These are phyloP conservation scores for Drosophila kohkoa DNA, from an alignment of 1,140 invertebrate species.

Conservation along the genomic window DNA sequence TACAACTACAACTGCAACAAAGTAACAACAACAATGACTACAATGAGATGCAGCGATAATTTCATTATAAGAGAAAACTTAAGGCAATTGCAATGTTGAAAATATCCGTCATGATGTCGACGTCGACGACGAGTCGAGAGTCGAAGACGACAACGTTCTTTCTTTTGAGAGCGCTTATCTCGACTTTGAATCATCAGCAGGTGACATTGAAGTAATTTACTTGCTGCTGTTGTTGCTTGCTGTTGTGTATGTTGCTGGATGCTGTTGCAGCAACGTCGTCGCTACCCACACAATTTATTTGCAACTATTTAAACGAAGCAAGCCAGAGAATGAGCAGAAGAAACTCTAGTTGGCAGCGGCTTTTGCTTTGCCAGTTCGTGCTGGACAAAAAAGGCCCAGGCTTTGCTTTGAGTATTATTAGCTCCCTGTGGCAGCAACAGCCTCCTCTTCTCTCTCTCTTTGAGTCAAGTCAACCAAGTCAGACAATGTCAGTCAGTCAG, in stretches of 20 bases:
- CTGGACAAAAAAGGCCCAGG: constrained; percentile 57
- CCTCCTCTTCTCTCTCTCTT: too few relatives aligned
- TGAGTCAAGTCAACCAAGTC: constrained; percentile 51
- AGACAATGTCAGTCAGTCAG: constrained; percentile 75
- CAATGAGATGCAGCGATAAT: constrained; percentile 80
- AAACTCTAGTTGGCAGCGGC: constrained; percentile 33
- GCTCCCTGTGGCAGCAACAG: constrained; percentile 54
- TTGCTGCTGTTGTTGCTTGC: constrained; percentile 64
- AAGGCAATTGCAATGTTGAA: constrained; percentile 54
- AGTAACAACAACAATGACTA: constrained; percentile 39
- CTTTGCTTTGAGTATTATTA: constrained; percentile 70
- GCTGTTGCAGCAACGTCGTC: constrained; percentile 42
- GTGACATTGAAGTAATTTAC: constrained; percentile 83
- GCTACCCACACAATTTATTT: constrained; percentile 83
- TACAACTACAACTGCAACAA: constrained; percentile 13
- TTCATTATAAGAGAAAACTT: constrained; percentile 82
- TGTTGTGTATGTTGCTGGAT: constrained; percentile 43
- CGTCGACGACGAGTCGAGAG: constrained; percentile 27
- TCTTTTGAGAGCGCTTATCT: constrained; percentile 71
- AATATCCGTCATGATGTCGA: constrained; percentile 53
- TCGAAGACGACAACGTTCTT: constrained; percentile 61
- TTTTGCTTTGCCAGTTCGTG: constrained; percentile 47
- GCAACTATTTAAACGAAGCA: constrained; percentile 76
- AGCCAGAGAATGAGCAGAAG: constrained; percentile 12
- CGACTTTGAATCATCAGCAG: constrained; percentile 78